Base-by-base conservation (phyloP, 2,113 vertebrate species). In the Anhinga rufa region DNA sequence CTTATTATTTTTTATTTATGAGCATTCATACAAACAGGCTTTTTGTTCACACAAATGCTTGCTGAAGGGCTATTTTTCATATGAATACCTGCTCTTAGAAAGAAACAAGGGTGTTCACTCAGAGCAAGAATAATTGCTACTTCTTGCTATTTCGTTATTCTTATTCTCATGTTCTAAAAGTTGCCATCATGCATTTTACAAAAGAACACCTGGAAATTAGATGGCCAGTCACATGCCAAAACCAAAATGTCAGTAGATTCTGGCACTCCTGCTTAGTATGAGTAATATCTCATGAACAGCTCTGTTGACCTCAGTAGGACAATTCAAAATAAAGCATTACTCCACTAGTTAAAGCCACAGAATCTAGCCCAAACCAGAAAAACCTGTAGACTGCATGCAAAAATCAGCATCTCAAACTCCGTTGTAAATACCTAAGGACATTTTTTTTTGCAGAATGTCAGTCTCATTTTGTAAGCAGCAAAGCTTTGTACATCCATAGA, bases 11-110 rank as follows among this genome's bases (percentile, higher is more conserved):
- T 87, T 88, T 94, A 88, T 88, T 94, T 90, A 90, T 93, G 71
- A 93, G 28, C n/a, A 36, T 66, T 90, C 87, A 83, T 46, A 90
- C 17, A 96, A 96, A 86, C 6, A 17, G 69, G 32, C 18, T 58
- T 95, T 95, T 94, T 95, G 86, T 93, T 94, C 95, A 82, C 76
- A 91, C 34, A 93, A 93, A 92, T 60, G 29, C 44, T 90, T 95
- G 60, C 86, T 76, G 76, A 94, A 94, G 77, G 86, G 40, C 65
- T 91, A 71, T 86, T 94, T 96, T 93, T 96, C 88, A 94, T 88
- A 44, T 76, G 80, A 94, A 94, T 95, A 92, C 83, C 76, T 86
- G 48, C 40, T 76, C 57, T 92, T 44, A 51, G 48, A 92, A 78
- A 20, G 38, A 85, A 95, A 93, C 55, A 92, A 88, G 17, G 24